Evolutionary conservation across 2,888 invertebrate genomes (phyloP), one percentile per base, ranked within the genome.

Genomic region (Ochropleura plecta): DNA sequence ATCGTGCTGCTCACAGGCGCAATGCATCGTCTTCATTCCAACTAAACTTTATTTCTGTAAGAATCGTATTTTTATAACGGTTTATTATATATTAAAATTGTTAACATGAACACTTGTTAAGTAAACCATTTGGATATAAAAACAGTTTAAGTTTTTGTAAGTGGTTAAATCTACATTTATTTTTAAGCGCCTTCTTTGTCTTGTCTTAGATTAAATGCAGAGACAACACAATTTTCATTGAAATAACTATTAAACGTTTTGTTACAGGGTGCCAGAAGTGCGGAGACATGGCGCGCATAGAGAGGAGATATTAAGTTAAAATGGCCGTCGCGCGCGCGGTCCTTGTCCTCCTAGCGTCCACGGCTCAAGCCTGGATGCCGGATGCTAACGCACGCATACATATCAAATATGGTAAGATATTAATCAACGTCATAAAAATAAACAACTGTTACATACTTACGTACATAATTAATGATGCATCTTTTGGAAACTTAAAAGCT

Each of bases 281-380:
- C 82, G 83, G 86, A 88, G 94, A 91, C 91, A 96, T 96, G 96
- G 95, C 93, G 94, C 88, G 90, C 87, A 89, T 94, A 92, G 93
- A 92, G 87, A 94, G 93, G 91, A 92, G 91, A 91, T 89, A 92
- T 87, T 94, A 93, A 95, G 88, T 84, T 92, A 95, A 94, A 83
- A 96, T 96, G 96, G 96, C 94, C 93, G 95, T 94, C 92, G 94
- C 93, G 86, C 94, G 95, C 97, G 91, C 98, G 94, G 95, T 97
- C 91, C 91, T 97, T 88, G 92, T 97, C 88, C 94, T 97, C 89
- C 93, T 97, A 89, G 96, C 95, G 86, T 95, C 95, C 92, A 96
- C 96, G 92, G 96, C 97, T 88, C 97, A 97, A 91, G 97, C 97
- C 89, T 98, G 98, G 98, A 97, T 97, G 93, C 98, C 98, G 88